Base-by-base conservation (phyloP, 2,888 invertebrate species). In the Zygaena filipendulae region DNA sequence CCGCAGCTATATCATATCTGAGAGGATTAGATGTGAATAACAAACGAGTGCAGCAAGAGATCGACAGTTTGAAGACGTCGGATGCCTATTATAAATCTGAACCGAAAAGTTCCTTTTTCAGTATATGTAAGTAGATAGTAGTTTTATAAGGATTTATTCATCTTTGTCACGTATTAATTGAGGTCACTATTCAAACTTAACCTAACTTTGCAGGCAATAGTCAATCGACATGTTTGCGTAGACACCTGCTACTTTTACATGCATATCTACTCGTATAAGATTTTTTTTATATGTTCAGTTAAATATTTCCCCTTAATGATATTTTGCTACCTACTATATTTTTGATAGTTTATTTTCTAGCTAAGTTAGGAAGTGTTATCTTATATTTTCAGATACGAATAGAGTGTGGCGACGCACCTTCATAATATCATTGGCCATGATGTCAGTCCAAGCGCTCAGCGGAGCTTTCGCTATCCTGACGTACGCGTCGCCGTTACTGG, bases 101-200 rank as follows among this genome's bases (percentile, higher is more conserved):
- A n/a, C 57, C 67, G 3, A 39, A 45, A 3, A 45, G 68, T 12
- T 54, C 62, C 2, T 49, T 55, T 19, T 23, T 43, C 21, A 45
- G 42, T 13, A 63, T 71, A 29, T 41, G 72, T 72, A 40, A 56
- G 67, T 60, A 25, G n/a, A n/a, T n/a, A n/a, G n/a, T n/a, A n/a
- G n/a, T n/a, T n/a, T n/a, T n/a, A n/a, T n/a, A n/a, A n/a, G n/a
- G n/a, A n/a, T n/a, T n/a, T n/a, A n/a, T n/a, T n/a, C n/a, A n/a
- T n/a, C n/a, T n/a, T n/a, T n/a, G n/a, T n/a, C n/a, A n/a, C n/a
- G n/a, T n/a, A n/a, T n/a, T n/a, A n/a, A n/a, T n/a, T n/a, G n/a
- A n/a, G n/a, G n/a, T n/a, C n/a, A n/a, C n/a, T n/a, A n/a, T n/a
- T n/a, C n/a, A n/a, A n/a, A n/a, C n/a, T n/a, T n/a, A n/a, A n/a